phyloP scores from a whole-genome alignment of 2,797 vertebrate species.

The Sebastes wilsoni region DNA sequence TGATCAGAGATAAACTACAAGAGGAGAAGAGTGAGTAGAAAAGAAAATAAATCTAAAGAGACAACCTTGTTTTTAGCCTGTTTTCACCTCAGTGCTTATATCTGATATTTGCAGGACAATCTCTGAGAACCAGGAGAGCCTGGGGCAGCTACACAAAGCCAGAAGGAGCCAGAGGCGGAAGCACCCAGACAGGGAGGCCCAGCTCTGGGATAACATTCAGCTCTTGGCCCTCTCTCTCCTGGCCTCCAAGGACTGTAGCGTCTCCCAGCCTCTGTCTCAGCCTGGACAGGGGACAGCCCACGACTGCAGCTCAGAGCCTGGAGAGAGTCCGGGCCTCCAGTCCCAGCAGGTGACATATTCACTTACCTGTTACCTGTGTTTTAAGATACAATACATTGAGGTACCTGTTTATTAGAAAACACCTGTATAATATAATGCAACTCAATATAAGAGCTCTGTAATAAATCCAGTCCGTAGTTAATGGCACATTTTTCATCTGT shows the following conservation, averaged over 20 bases:
- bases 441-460: background rate
- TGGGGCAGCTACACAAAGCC: slow-evolving; percentile 76
- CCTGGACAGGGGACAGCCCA: background rate
- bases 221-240: slow-evolving; percentile 43
- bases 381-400: background rate
- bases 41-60: slow-evolving; percentile 34
- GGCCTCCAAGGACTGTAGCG: slow-evolving; percentile 14
- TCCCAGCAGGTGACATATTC: slow-evolving; percentile 34
- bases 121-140: slow-evolving; percentile 76
- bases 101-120: slow-evolving; percentile 68
- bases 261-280: slow-evolving; percentile 9
- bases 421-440: background rate
- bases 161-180: slow-evolving; percentile 18
- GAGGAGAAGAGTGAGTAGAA: slow-evolving; percentile 82
- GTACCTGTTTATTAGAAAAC: no score
- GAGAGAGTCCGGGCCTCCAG: slow-evolving; percentile 3
- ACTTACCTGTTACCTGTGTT: background rate
- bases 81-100: background rate
- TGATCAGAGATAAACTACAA: slow-evolving; percentile 76
- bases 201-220: slow-evolving; percentile 19
- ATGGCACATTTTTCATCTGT: no score
- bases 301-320: background rate
- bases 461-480: background rate
- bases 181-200: slow-evolving; percentile 31
- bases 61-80: background rate